phyloP scores from a whole-genome alignment of 2,113 vertebrate species.

The Apodemus sylvaticus region DNA sequence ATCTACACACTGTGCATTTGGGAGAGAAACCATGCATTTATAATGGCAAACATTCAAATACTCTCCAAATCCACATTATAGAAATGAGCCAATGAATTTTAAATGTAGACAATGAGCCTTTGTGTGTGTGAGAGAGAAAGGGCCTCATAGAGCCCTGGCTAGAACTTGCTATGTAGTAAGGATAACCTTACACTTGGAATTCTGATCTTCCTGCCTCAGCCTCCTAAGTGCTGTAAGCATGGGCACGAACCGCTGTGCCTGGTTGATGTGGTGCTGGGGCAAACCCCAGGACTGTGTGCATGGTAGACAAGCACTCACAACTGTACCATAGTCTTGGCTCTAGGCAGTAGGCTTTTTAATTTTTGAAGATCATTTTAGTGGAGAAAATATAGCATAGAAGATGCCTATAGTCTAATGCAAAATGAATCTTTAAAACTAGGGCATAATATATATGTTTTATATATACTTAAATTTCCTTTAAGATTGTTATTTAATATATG shows the following conservation, averaged over 20 bases:
- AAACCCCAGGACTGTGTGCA: neutral
- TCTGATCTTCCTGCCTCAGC: neutral
- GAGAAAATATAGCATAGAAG: neutral
- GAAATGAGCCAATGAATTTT: neutral
- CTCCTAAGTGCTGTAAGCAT: too few relatives aligned
- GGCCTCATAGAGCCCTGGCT: neutral
- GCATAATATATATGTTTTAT: neutral
- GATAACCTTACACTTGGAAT: neutral
- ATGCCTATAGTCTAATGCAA: neutral
- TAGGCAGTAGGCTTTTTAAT: neutral
- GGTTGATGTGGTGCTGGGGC: neutral
- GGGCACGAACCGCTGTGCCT: too few relatives aligned
- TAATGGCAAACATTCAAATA: neutral
- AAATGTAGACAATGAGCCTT: neutral
- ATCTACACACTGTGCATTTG: neutral
- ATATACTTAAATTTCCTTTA: neutral
- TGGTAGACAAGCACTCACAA: neutral
- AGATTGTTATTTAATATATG: neutral
- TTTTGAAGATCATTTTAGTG: neutral
- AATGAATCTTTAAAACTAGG: slow-evolving; percentile 26
- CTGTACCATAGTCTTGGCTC: too few relatives aligned
- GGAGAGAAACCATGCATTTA: neutral
- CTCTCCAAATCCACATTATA: neutral
- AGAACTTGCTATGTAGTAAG: neutral
- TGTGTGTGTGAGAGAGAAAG: neutral